A percentile compares a stretch with the other conserved stretches of the same genome.
phyloP scores from a whole-genome alignment of 2,113 vertebrate species.

The Nothoprocta perdicaria region DNA sequence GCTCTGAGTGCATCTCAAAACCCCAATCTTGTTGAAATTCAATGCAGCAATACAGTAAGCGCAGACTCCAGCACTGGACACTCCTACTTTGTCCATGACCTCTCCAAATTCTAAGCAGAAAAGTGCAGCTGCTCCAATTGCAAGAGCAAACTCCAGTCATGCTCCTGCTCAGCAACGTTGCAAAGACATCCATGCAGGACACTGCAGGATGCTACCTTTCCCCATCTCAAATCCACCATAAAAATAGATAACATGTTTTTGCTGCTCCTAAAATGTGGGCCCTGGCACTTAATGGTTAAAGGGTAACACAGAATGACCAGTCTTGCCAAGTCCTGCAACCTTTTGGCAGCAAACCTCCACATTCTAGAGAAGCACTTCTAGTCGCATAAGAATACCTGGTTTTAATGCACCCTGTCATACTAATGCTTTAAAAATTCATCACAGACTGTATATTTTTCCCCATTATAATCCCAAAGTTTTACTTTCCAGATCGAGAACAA shows the following conservation, averaged over 20 bases:
- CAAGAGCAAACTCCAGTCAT: background rate
- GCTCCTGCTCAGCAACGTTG: background rate
- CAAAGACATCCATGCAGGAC: background rate
- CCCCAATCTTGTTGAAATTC: background rate
- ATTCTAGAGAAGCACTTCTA: background rate
- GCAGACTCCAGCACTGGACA: background rate
- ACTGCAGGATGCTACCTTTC: background rate
- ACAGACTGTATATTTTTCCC: background rate
- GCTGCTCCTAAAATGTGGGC: background rate
- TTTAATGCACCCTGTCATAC: background rate
- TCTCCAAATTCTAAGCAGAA: background rate
- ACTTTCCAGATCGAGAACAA: background rate
- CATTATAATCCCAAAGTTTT: background rate
- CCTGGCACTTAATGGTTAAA: background rate
- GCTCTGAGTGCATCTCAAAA: background rate
- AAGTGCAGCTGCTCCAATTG: background rate
- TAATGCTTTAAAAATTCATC: background rate
- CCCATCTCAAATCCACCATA: background rate
- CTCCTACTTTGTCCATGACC: background rate
- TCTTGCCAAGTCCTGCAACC: background rate
- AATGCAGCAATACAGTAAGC: background rate
- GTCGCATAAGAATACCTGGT: background rate
- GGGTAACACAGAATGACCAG: background rate
- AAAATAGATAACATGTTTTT: background rate
- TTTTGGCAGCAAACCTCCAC: background rate